Base-by-base conservation (phyloP, 1,140 invertebrate species). In the Halesus radiatus region DNA sequence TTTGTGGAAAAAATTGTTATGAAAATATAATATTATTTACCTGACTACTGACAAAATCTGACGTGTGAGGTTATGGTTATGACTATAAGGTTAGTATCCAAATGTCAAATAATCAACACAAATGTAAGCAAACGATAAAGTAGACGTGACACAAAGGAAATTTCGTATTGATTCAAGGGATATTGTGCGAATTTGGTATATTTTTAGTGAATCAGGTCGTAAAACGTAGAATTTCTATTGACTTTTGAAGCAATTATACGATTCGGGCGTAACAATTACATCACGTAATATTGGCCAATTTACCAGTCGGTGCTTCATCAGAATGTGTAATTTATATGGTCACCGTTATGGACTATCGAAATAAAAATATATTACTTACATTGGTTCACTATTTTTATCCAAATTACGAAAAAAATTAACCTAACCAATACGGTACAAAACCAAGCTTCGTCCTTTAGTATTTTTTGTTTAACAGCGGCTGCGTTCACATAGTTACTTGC, bases 61-160 rank as follows among this genome's bases (percentile, higher is more conserved):
- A 88, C 87, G 86, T 85, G 85, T 86, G 85, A 88, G 87, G 88
- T 88, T 88, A 88, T 86, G 86, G 77, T 79, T 84, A 85, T 66
- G 64, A 85, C 86, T 88, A 62, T 53, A 86, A 87, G 87, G 87
- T 88, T 88, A 87, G 83, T 82, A 84, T 73, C 53, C 60, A 80
- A 80, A 80, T 80, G 79, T 80, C 79, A 80, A 80, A 80, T 76
- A 80, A 68, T 80, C 26, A 26, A 74, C 56, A 64, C 32, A 52
- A 60, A 74, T 18, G 22, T 53, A 74, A 70, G 68, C 78, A 79
- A 79, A 79, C 78, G 74, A 75, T 6, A 20, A 74, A 74, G 29
- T 64, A 62, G 22, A 66, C 45, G 29, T 75, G 70, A 58, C 78
- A 72, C 26, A 54, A 72, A 29, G 18, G 6, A 53, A 53, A 72